phyloP scores from a whole-genome alignment of 2,113 vertebrate species.

The Vidua chalybeata region DNA sequence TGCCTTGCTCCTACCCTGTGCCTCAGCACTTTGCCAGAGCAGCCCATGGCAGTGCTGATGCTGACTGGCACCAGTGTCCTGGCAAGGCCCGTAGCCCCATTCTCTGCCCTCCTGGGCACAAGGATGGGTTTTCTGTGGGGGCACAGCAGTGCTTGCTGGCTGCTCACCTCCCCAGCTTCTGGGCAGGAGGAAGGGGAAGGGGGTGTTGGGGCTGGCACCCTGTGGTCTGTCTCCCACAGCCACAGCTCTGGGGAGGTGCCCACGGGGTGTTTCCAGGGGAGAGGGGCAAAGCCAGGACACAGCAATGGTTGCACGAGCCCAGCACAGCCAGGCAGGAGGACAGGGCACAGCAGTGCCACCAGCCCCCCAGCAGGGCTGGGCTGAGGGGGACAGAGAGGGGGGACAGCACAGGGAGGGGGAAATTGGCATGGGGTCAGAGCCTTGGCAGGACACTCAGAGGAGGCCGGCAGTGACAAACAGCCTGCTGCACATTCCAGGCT shows the following conservation, averaged over 20 bases:
- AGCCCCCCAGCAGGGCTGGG: not conserved
- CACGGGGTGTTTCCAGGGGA: fast-evolving
- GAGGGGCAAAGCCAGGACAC: not conserved
- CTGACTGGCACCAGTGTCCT: not conserved
- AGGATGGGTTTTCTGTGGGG: fast-evolving
- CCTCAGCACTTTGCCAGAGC: not conserved
- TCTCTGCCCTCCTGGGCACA: not conserved
- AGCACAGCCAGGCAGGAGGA: not conserved
- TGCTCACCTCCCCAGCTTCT: not conserved
- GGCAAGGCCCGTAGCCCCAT: not conserved
- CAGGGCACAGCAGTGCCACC: not conserved
- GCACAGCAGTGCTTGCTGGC: fast-evolving
- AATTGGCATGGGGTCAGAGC: not conserved
- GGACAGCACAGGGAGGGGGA: fast-evolving
- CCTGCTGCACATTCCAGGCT: not conserved
- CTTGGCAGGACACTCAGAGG: not conserved
- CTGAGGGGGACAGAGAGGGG: too few relatives aligned
- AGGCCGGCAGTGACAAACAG: not conserved
- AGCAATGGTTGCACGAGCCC: not conserved
- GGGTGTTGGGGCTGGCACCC: not conserved
- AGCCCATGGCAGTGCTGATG: fast-evolving
- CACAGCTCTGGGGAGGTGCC: not conserved
- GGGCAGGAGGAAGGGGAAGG: not conserved
- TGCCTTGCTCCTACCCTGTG: not conserved
- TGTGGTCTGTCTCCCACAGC: not conserved